Base-by-base conservation (phyloP, 2,113 vertebrate genomes). In the Kryptolebias marmoratus region DNA sequence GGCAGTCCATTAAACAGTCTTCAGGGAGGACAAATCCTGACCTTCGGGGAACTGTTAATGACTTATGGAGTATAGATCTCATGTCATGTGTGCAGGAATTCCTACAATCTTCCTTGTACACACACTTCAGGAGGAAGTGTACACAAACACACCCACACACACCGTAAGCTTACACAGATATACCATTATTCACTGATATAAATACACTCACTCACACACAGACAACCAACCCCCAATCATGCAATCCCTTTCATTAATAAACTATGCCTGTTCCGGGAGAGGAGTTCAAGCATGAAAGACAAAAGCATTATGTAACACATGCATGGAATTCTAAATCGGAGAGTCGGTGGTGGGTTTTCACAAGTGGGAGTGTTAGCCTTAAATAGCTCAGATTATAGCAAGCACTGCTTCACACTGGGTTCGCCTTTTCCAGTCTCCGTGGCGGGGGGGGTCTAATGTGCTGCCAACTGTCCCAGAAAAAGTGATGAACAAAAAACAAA, bases 271-370 rank as follows among this genome's bases (percentile, higher is more conserved):
- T 73, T 79, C 84, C 63, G 81, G 54, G 71, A 82, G 71, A 86
- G 59, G 75, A 85, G 85, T 85, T 87, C 64, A 86, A 85, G 86
- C 89, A 88, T 91, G 84, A 92, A 88, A 91, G 85, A 86, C 81
- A 88, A 87, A 92, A 79, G 70, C 68, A 49, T 94, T 93, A 93
- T 61, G 76, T 91, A 93, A 94, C 56, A 2, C 87, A 77, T 77
- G 85, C 89, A 89, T 79, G 81, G 83, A 93, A 92, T 89, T 88
- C 77, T 80, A 87, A 93, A 93, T 86, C 70, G 68, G 71, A 80
- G 78, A 79, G 86, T 78, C 39, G 13, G 75, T 84, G 89, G 83
- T 65, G 81, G 87, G 72, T 88, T 55, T 87, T 91, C 68, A 85
- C 80, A 86, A 88, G 88, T 90, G 87, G 85, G 89, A 85, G 82